Evolutionary conservation across 2,888 invertebrate genomes (phyloP), one percentile per base, ranked within the genome.

Genomic region (Abrostola tripartita): DNA sequence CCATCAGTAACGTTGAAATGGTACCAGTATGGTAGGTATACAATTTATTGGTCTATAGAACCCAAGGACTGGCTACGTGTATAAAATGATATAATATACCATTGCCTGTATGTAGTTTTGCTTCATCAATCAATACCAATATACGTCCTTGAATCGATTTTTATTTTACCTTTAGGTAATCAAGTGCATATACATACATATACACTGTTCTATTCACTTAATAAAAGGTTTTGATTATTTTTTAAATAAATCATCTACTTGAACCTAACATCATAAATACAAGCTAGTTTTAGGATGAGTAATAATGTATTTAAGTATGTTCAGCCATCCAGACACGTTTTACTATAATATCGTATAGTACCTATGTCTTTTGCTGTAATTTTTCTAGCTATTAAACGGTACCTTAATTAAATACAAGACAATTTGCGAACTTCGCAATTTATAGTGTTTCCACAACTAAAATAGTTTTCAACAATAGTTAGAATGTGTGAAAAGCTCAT

Each of bases 111-210:
- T 61, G 58, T 64, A 67, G 59, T 24, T 63, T 67, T 59, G 37
- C 62, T 65, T 57, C 41, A 66, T 61, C 61, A 73, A 79, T 78
- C 74, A 70, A 79, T 82, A 69, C 40, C 10, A 53, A 49, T 41
- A 61, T 50, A 24, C 42, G 73, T 6, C 82, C 77, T 81, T 82
- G 81, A 74, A 76, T 76, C 77, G 74, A 81, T 78, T 78, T 36
- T 58, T 66, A 61, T 75, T 71, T 75, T 63, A 54, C 55, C 66
- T 70, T 64, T 57, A n/a, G n/a, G n/a, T n/a, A 37, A 38, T 44
- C 36, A 40, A 41, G 24, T 60, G 47, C 42, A 60, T 64, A 62
- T 63, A 14, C 52, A 49, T 44, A 38, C n/a, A 62, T 63, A 14
- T 56, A 49, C 47, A 38, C n/a, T n/a, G 49, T 11, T 47, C 44